These are phyloP conservation scores for Lepas anatifera DNA, from an alignment of 2,888 invertebrate genomes.

Conservation along the genomic window DNA sequence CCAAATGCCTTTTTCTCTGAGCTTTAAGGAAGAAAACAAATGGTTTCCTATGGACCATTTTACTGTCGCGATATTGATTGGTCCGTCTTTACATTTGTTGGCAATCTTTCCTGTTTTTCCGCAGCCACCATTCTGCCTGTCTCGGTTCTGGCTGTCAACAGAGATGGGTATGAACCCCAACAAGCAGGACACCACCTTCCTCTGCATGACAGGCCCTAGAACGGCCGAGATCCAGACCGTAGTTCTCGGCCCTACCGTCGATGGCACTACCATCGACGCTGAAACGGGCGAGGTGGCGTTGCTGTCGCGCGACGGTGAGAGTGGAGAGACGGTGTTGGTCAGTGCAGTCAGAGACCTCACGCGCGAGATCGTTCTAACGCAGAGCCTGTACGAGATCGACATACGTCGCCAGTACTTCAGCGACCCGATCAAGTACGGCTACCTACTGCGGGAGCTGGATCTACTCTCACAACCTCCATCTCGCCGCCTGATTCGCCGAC, in stretches of 20 bases:
- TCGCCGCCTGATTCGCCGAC: background rate
- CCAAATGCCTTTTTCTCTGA: no score
- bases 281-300: conserved; percentile 3
- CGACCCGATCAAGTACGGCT: background rate
- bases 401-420: conserved; percentile 1
- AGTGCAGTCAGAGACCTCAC: background rate
- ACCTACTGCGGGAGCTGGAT: background rate
- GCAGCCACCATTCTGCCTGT: no score
- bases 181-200: background rate
- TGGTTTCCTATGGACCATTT: no score
- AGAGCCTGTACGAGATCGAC: conserved; percentile 24
- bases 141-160: background rate
- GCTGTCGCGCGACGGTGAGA: background rate
- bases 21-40: no score
- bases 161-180: background rate
- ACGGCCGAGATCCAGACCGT: background rate
- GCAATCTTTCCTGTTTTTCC: no score
- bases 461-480: background rate
- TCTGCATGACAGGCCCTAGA: background rate
- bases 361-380: conserved; percentile 28
- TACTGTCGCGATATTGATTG: no score
- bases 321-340: background rate
- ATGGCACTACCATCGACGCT: background rate
- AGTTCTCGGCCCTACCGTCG: background rate
- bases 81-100: no score